A percentile compares a stretch with the other conserved stretches of the same genome.
Conservation (phyloP, 1,140 invertebrate species). For the Anastrepha obliqua region DNA sequence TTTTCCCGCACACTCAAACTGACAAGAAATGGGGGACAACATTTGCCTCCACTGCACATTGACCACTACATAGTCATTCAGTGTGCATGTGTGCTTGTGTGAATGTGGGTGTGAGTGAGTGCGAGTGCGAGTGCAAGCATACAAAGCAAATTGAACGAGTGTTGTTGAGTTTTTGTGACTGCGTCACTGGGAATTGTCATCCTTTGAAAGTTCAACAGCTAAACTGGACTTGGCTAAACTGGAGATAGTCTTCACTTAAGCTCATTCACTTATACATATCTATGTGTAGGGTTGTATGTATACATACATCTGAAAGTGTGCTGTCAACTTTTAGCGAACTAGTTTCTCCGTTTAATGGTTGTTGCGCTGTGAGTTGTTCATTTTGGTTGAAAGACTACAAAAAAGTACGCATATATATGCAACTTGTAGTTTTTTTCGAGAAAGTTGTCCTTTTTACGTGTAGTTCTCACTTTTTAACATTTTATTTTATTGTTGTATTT, state of each 20-base stretch:
- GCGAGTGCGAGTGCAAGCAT: neutral
- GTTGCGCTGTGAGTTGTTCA: slow-evolving; percentile 46
- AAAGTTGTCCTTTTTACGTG: slow-evolving; percentile 27
- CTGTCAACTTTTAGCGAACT: slow-evolving; percentile 15
- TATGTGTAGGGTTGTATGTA: neutral
- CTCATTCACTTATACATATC: neutral
- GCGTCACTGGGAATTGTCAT: slow-evolving; percentile 52
- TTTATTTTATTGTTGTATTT: slow-evolving; percentile 38
- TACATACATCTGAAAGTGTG: neutral
- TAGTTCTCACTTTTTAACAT: slow-evolving; percentile 29
- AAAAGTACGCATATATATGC: slow-evolving; percentile 9
- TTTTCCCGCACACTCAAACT: neutral
- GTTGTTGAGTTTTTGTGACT: slow-evolving; percentile 45
- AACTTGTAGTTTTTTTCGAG: neutral
- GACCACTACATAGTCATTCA: neutral
- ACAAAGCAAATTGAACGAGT: slow-evolving; percentile 30
- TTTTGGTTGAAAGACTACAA: slow-evolving; percentile 51
- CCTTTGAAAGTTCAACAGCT: slow-evolving; percentile 39
- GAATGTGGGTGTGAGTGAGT: neutral
- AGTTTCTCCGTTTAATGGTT: slow-evolving; percentile 44
- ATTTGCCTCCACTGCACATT: neutral
- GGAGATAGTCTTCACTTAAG: slow-evolving; percentile 32
- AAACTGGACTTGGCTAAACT: slow-evolving; percentile 9
- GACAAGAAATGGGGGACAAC: neutral
- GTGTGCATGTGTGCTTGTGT: neutral